Percentiles rank a stretch among this genome's conserved stretches.
Evolutionary conservation across 1,140 invertebrate species (phyloP).

Genomic region (Teleogryllus occipitalis): DNA sequence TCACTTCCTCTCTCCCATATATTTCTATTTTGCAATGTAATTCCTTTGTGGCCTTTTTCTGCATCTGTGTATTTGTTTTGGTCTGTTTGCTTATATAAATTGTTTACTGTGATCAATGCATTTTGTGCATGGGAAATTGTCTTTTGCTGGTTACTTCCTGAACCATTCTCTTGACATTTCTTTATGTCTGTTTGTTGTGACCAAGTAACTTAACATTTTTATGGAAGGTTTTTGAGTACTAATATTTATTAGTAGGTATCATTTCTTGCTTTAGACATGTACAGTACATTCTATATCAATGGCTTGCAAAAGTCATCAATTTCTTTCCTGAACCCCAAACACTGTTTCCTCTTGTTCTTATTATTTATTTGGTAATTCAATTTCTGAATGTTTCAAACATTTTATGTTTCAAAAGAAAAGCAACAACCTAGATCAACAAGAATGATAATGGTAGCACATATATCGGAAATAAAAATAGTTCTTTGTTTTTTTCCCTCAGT

Average conservation of each 20-base stretch:
- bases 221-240: background rate
- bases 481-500: no score
- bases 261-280: background rate
- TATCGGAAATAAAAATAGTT: no score
- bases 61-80: no score
- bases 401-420: no score
- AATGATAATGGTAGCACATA: no score
- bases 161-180: background rate
- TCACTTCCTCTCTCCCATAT: no score
- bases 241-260: no score
- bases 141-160: background rate
- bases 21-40: no score
- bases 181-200: background rate
- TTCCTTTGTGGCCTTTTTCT: no score
- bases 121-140: slow-evolving; percentile 1
- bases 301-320: background rate
- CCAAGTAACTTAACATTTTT: background rate
- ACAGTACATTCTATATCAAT: background rate
- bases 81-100: no score
- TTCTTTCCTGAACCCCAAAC: background rate
- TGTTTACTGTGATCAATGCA: background rate
- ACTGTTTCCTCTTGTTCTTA: background rate
- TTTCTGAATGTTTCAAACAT: no score
- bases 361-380: background rate
- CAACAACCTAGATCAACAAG: no score